Evolutionary conservation across 2,888 invertebrate genomes (phyloP).

Genomic region (Sylvicola cinctus): DNA sequence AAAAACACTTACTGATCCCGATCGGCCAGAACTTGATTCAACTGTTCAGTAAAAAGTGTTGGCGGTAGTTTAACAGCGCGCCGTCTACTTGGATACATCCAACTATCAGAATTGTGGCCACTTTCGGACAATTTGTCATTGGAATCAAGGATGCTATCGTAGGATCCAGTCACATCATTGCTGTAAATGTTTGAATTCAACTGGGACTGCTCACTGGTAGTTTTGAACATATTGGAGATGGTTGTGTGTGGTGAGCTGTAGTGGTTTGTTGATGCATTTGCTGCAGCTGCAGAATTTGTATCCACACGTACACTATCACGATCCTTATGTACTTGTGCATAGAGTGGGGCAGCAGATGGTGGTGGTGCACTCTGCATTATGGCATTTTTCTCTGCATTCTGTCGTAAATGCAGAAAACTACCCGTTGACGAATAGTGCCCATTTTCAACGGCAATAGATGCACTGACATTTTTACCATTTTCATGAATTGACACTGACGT

Average conservation of each 20-base stretch:
- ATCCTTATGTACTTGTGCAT: slow-evolving; percentile 33
- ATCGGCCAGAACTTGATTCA: slow-evolving; percentile 71
- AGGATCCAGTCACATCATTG: slow-evolving; percentile 25
- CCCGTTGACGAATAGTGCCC: slow-evolving; percentile 14
- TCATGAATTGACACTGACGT: slow-evolving; percentile 30
- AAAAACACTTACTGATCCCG: slow-evolving; percentile 45
- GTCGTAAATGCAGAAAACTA: slow-evolving; percentile 4
- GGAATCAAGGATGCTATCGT: slow-evolving; percentile 25
- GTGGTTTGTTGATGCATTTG: neutral
- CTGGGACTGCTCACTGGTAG: slow-evolving; percentile 28
- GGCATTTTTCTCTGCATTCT: slow-evolving; percentile 1
- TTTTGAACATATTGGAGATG: slow-evolving; percentile 22
- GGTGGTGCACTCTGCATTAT: slow-evolving; percentile 14
- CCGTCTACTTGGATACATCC: slow-evolving; percentile 24
- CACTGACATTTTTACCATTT: slow-evolving; percentile 12
- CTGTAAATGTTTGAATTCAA: slow-evolving; percentile 12
- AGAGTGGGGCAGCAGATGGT: slow-evolving; percentile 20
- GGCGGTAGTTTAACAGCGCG: slow-evolving; percentile 40
- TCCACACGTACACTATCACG: slow-evolving; percentile 13
- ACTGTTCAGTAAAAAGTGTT: slow-evolving; percentile 63
- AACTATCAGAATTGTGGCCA: slow-evolving; percentile 21
- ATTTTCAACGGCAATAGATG: no score
- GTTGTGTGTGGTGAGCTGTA: slow-evolving; percentile 11
- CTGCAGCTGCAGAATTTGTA: slow-evolving; percentile 7
- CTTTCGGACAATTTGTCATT: slow-evolving; percentile 24